Percentiles rank a stretch among this genome's conserved stretches.
Evolutionary conservation across 2,888 invertebrate genomes (phyloP).

Genomic region (Chymomyza procnemis): DNA sequence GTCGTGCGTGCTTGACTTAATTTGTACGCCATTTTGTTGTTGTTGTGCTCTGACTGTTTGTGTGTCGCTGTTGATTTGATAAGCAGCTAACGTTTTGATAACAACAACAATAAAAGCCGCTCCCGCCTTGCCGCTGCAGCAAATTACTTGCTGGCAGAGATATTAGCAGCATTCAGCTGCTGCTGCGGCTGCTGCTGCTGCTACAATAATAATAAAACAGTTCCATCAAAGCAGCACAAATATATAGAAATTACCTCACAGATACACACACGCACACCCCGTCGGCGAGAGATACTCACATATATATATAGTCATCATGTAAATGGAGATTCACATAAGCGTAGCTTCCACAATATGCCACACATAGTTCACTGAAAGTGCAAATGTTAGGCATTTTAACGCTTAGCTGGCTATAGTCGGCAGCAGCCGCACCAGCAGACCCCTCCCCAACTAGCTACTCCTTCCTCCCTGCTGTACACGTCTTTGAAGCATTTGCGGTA

Average conservation of each 20-base stretch:
- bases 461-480: too few relatives aligned
- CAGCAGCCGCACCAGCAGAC: neutral
- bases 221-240: neutral
- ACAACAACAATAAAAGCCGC: neutral
- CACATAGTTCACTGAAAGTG: conserved; percentile 45
- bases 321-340: neutral
- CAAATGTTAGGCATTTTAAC: conserved; percentile 41
- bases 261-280: neutral
- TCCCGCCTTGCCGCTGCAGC: neutral
- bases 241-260: conserved; percentile 5
- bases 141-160: neutral
- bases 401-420: conserved; percentile 10
- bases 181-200: too few relatives aligned
- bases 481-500: too few relatives aligned
- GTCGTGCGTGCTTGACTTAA: neutral
- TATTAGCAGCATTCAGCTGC: neutral
- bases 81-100: neutral
- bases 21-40: neutral
- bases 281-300: too few relatives aligned
- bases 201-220: neutral
- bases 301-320: neutral
- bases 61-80: neutral
- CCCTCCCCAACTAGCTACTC: neutral
- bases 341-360: neutral
- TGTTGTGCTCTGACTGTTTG: neutral